These are phyloP conservation scores for Iguana delicatissima DNA, from an alignment of 2,797 vertebrate species.

Conservation along the genomic window DNA sequence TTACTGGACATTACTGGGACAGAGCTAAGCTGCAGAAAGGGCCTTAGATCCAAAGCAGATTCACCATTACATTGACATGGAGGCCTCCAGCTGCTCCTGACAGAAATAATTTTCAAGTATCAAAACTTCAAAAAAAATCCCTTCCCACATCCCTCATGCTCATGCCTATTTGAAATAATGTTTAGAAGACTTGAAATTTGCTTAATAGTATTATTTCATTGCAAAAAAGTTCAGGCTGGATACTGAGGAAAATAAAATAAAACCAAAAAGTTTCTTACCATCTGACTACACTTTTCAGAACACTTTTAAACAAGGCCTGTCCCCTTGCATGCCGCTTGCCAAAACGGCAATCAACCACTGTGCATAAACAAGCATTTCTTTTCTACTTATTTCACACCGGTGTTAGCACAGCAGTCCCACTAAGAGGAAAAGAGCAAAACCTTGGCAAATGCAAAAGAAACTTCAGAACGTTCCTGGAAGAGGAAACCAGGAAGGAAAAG, in stretches of 20 bases:
- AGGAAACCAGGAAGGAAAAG: constrained; percentile 18
- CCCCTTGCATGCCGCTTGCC: constrained; percentile 47
- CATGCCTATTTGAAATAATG: neutral
- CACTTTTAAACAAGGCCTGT: constrained; percentile 58
- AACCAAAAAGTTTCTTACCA: constrained; percentile 36
- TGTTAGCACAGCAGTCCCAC: constrained; percentile 47
- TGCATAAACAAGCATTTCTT: constrained; percentile 14
- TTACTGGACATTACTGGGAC: too few relatives aligned
- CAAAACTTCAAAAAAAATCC: neutral
- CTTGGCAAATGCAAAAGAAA: constrained; percentile 13
- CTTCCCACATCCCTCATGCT: neutral
- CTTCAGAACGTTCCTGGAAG: neutral
- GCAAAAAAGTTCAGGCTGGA: constrained; percentile 33
- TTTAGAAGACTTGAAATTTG: neutral
- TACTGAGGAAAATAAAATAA: constrained; percentile 52
- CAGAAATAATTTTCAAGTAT: too few relatives aligned
- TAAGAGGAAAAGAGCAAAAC: neutral
- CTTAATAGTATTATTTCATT: constrained; percentile 41
- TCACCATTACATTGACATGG: too few relatives aligned
- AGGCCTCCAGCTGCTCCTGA: too few relatives aligned
- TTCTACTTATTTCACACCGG: constrained; percentile 61
- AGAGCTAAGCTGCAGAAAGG: too few relatives aligned
- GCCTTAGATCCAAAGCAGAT: too few relatives aligned
- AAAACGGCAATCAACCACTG: constrained; percentile 52
- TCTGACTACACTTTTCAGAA: constrained; percentile 38